Conservation (phyloP, 1,140 invertebrate genomes). For the Eufriesea mexicana region DNA sequence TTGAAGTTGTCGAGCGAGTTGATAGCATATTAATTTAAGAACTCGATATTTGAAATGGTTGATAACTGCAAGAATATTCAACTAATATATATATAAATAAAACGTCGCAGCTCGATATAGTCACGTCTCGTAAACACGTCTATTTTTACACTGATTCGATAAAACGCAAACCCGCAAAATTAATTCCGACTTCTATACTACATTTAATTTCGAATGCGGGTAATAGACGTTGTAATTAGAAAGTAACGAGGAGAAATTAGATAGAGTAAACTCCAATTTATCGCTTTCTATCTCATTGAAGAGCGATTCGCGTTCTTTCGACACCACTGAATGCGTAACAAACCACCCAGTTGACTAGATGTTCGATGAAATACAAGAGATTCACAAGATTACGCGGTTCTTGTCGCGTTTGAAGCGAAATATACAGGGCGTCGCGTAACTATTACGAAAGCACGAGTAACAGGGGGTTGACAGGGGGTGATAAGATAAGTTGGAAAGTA, state of each 20-base stretch:
- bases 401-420: not conserved
- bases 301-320: constrained; percentile 36
- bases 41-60: too few relatives aligned
- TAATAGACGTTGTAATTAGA: constrained; percentile 23
- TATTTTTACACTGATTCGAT: not conserved
- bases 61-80: too few relatives aligned
- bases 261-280: constrained; percentile 27
- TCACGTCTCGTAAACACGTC: not conserved
- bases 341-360: not conserved
- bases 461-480: too few relatives aligned
- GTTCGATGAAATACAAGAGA: not conserved
- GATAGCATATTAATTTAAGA: too few relatives aligned
- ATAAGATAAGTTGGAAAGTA: too few relatives aligned
- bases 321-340: not conserved
- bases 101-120: not conserved
- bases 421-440: not conserved
- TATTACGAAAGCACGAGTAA: too few relatives aligned
- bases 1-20: too few relatives aligned
- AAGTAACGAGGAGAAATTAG: constrained; percentile 49
- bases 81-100: too few relatives aligned
- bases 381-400: not conserved
- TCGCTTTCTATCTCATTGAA: constrained; percentile 50
- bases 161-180: not conserved
- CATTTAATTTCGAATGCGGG: not conserved
- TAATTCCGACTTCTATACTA: not conserved